phyloP scores from a whole-genome alignment of 2,888 invertebrate species.

The Icerya purchasi region DNA sequence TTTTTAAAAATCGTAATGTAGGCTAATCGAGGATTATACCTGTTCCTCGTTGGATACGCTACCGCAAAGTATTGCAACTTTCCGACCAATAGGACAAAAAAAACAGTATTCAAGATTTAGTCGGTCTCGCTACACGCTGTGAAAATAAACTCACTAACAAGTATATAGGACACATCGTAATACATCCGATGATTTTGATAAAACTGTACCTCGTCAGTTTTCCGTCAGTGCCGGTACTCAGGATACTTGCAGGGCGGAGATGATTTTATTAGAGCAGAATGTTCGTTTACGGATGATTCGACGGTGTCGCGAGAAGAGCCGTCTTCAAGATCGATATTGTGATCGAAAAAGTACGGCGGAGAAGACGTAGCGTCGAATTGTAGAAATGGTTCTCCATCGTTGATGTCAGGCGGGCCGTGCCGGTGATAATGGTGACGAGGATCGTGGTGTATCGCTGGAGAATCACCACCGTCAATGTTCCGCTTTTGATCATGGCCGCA shows the following conservation, averaged over 20 bases:
- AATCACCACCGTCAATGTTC: conserved; percentile 33
- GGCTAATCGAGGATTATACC: no score
- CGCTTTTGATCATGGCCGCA: conserved; percentile 26
- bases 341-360: conserved; percentile 1
- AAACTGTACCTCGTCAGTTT: no score
- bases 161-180: no score
- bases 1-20: no score
- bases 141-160: no score
- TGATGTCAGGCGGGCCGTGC: not conserved
- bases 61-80: no score
- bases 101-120: no score
- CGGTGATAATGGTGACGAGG: not conserved
- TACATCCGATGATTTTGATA: no score
- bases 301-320: conserved; percentile 13
- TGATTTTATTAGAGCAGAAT: conserved; percentile 10
- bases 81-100: no score
- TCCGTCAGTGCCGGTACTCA: conserved; percentile 10
- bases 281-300: conserved; percentile 13
- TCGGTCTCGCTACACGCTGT: no score
- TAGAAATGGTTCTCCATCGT: not conserved
- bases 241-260: conserved; percentile 11
- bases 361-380: conserved; percentile 9
- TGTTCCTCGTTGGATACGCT: no score
- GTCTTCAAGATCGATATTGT: conserved; percentile 8
- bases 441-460: not conserved